These are phyloP conservation scores for Drosophila neocordata DNA, from an alignment of 1,140 invertebrate species.

Conservation along the genomic window DNA sequence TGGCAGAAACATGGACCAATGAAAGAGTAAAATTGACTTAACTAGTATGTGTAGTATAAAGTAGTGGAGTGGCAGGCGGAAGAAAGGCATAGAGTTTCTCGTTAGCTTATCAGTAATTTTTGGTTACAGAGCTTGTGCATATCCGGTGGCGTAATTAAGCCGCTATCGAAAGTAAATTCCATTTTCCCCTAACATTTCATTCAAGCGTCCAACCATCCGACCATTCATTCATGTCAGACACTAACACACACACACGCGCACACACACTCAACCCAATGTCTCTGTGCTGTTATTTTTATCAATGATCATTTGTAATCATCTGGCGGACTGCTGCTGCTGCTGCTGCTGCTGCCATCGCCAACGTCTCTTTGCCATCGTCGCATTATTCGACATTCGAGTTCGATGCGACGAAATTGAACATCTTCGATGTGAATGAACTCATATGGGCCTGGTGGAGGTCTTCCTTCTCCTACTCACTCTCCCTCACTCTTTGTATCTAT, in stretches of 20 bases:
- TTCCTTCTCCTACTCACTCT: conserved; percentile 4
- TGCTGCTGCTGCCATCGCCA: no score
- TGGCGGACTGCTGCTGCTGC: conserved; percentile 20
- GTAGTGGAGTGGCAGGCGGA: not conserved
- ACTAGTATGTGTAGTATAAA: conserved; percentile 3
- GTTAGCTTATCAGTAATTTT: conserved; percentile 33
- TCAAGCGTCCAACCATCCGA: conserved; percentile 24
- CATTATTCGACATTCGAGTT: conserved; percentile 3
- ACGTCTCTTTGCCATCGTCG: no score
- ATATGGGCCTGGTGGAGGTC: conserved; percentile 28
- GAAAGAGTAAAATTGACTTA: not conserved
- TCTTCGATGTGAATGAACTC: conserved; percentile 64
- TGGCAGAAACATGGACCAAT: not conserved
- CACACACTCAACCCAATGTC: not conserved
- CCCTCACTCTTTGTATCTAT: no score
- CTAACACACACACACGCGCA: conserved; percentile 1
- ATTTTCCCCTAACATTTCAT: conserved; percentile 34
- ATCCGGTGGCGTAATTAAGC: conserved; percentile 57
- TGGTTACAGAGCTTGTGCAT: conserved; percentile 36
- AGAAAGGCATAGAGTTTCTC: not conserved
- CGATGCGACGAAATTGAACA: conserved; percentile 48
- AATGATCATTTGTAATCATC: conserved; percentile 65
- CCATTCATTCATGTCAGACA: conserved; percentile 52
- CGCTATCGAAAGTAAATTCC: conserved; percentile 50
- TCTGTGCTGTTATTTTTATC: conserved; percentile 58